These are phyloP conservation scores for Apocheima hispidaria DNA, from an alignment of 2,888 invertebrate species.

Conservation along the genomic window DNA sequence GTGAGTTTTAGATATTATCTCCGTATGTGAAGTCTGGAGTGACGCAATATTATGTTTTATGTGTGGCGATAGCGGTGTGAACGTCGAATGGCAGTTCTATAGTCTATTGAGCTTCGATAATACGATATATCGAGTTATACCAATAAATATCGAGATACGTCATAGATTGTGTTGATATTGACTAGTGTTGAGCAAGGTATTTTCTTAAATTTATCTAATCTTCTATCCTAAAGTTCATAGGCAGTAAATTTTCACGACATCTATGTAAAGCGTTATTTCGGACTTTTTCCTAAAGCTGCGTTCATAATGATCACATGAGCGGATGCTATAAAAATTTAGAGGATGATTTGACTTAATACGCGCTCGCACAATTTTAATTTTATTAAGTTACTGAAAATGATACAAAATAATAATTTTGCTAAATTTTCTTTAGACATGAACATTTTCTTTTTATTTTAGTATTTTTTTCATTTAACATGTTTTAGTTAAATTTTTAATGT, in stretches of 20 bases:
- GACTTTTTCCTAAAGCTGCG: too few relatives aligned
- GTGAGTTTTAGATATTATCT: slow-evolving; percentile 70
- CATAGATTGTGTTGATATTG: slow-evolving; percentile 43
- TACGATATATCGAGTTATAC: slow-evolving; percentile 39
- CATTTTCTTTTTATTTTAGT: too few relatives aligned
- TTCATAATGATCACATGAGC: too few relatives aligned
- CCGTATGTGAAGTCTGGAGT: slow-evolving; percentile 62
- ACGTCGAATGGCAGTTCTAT: slow-evolving; percentile 26
- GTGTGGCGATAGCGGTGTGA: slow-evolving; percentile 43
- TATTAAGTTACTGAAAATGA: too few relatives aligned
- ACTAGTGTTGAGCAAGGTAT: slow-evolving; percentile 27
- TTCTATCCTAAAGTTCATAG: neutral
- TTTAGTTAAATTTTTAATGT: too few relatives aligned
- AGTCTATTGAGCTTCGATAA: slow-evolving; percentile 26
- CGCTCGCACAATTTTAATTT: too few relatives aligned
- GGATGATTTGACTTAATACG: too few relatives aligned
- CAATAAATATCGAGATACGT: slow-evolving; percentile 45
- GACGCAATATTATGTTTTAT: slow-evolving; percentile 64
- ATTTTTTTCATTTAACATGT: too few relatives aligned
- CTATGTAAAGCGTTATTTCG: neutral
- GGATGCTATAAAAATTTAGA: too few relatives aligned
- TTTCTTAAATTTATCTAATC: slow-evolving; percentile 1
- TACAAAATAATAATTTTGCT: too few relatives aligned
- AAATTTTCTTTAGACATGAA: too few relatives aligned
- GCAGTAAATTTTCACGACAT: too few relatives aligned